Evolutionary conservation across 1,140 invertebrate species (phyloP), one percentile per base, ranked within the genome.

Genomic region (Papilio machaon): DNA sequence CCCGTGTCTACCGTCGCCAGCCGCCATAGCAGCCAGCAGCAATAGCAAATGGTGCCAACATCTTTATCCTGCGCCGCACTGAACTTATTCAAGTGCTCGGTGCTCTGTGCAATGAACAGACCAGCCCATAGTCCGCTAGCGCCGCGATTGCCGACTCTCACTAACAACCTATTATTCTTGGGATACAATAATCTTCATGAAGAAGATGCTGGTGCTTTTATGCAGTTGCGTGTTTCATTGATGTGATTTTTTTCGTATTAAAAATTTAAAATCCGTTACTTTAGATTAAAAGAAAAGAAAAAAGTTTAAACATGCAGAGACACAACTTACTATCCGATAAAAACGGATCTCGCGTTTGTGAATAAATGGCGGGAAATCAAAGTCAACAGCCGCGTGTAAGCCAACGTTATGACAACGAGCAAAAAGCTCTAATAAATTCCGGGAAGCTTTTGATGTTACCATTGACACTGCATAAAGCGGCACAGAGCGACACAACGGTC

Each of bases 371-470:
- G 54, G 54, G 5, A 58, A 58, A 58, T 58, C 7, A 17, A n/a
- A 58, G 54, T 6, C n/a, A 58, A 19, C n/a, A 58, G 7, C 54
- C 54, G 54, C 54, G 54, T 58, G 54, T 19, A 19, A 58, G 54
- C 54, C 54, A 58, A 58, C n/a, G n/a, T 17, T 58, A 58, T 19
- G n/a, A 58, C 60, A 30, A 64, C 60, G 60, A 64, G 60, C 23
- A 64, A 64, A 64, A 64, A 30, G 10, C 60, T 64, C 23, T 64
- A 64, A 30, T 64, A 64, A 64, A 64, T 64, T 64, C 60, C 19
- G 60, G 60, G 23, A 30, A 64, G 19, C 60, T 64, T 64, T 64
- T 23, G 60, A 30, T 17, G 60, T 64, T 30, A 10, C 23, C 23
- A 64, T 30, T 64, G 60, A 64, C 60, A 64, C 19, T 64, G n/a